Evolutionary conservation across 2,797 vertebrate genomes (phyloP).

Genomic region (Philypnodon macrostomus): DNA sequence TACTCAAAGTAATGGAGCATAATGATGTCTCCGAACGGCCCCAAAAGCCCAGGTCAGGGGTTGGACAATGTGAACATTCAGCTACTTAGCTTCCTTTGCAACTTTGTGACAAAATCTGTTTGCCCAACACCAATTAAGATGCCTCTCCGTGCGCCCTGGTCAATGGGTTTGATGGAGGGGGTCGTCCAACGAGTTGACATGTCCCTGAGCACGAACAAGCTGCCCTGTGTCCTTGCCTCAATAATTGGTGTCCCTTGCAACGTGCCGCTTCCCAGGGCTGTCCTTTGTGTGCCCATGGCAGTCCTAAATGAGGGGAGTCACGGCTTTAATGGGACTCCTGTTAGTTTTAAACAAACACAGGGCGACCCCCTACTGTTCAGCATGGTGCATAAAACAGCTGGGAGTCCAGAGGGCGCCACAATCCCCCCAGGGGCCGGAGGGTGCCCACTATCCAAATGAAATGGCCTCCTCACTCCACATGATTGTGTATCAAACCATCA

Average conservation of each 20-base stretch:
- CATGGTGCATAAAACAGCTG: slow-evolving; percentile 79
- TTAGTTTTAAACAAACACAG: slow-evolving; percentile 84
- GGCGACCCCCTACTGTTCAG: slow-evolving; percentile 77
- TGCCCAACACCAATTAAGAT: slow-evolving; percentile 88
- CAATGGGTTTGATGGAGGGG: slow-evolving; percentile 83
- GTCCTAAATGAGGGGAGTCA: slow-evolving; percentile 83
- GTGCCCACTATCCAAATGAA: slow-evolving; percentile 40
- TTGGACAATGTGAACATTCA: slow-evolving; percentile 86
- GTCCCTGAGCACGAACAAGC: slow-evolving; percentile 82
- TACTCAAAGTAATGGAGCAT: slow-evolving; percentile 83
- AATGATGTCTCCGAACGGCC: slow-evolving; percentile 76
- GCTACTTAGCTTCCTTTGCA: slow-evolving; percentile 88
- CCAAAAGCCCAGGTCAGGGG: slow-evolving; percentile 78
- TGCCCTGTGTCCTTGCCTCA: slow-evolving; percentile 76
- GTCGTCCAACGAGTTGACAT: slow-evolving; percentile 81
- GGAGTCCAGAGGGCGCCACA: slow-evolving; percentile 58
- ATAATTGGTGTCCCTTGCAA: slow-evolving; percentile 87
- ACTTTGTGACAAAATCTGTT: slow-evolving; percentile 87
- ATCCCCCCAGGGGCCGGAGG: slow-evolving; percentile 38
- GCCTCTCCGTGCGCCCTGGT: slow-evolving; percentile 74
- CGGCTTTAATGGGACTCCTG: slow-evolving; percentile 82
- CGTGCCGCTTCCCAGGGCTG: slow-evolving; percentile 81
- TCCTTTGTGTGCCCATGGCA: slow-evolving; percentile 79
- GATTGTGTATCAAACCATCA: slow-evolving; percentile 31
- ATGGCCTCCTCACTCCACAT: slow-evolving; percentile 44